A percentile compares a stretch with the other conserved stretches of the same genome.
Evolutionary conservation across 2,797 vertebrate species (phyloP).

Genomic region (Sebastes diaconus): DNA sequence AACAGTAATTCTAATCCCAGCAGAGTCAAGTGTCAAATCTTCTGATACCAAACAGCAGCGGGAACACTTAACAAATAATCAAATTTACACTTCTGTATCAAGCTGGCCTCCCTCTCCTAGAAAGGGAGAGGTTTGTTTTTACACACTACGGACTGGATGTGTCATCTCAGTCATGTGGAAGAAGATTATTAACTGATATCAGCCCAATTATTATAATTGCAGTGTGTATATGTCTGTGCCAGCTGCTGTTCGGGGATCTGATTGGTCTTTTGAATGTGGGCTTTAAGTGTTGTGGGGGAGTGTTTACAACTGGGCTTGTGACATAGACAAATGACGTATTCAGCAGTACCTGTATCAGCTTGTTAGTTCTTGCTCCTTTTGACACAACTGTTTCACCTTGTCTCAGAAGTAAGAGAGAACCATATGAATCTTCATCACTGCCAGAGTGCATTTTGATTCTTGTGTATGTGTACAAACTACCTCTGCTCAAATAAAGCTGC

Average conservation of each 20-base stretch:
- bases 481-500: background rate
- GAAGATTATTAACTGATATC: slow-evolving; percentile 19
- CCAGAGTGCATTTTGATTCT: background rate
- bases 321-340: background rate
- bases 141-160: background rate
- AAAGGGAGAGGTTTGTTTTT: slow-evolving; percentile 1
- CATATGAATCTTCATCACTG: background rate
- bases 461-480: background rate
- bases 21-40: slow-evolving; percentile 8
- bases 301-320: background rate
- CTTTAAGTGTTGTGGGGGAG: background rate
- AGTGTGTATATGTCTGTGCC: background rate
- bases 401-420: background rate
- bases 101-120: background rate
- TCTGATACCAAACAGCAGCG: slow-evolving; percentile 18
- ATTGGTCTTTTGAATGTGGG: background rate
- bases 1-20: slow-evolving; percentile 1
- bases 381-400: background rate
- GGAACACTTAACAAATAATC: slow-evolving; percentile 6
- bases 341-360: background rate
- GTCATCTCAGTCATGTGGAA: background rate
- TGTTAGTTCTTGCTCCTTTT: background rate
- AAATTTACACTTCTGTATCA: slow-evolving; percentile 28
- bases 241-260: background rate
- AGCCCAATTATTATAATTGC: background rate